Evolutionary conservation across 2,888 invertebrate species (phyloP).

Genomic region (Teleiodes luculella): DNA sequence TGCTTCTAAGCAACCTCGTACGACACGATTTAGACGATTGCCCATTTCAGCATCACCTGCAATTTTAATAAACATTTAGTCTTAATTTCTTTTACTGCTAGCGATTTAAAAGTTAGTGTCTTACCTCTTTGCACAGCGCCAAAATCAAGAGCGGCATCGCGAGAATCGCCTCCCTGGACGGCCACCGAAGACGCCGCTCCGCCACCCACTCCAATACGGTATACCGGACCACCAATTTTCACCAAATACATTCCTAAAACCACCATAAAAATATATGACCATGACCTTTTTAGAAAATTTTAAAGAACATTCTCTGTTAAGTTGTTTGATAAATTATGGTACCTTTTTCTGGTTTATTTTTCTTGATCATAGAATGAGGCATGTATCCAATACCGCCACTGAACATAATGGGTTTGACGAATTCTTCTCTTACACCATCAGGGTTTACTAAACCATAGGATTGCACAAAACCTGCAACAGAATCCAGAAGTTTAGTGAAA

Average conservation of each 20-base stretch:
- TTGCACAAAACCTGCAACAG: slow-evolving; percentile 86
- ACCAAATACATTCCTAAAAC: slow-evolving; percentile 89
- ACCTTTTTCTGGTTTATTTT: slow-evolving; percentile 87
- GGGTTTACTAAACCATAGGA: slow-evolving; percentile 89
- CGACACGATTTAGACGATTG: slow-evolving; percentile 95
- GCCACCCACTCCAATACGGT: slow-evolving; percentile 98
- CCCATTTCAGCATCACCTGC: slow-evolving; percentile 98
- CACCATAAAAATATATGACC: not conserved
- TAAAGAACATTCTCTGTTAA: slow-evolving; percentile 3
- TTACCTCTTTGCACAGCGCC: slow-evolving; percentile 95
- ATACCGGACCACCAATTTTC: slow-evolving; percentile 98
- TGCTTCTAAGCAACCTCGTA: slow-evolving; percentile 93
- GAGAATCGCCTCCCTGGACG: slow-evolving; percentile 86
- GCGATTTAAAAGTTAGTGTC: not conserved
- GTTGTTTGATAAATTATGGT: slow-evolving; percentile 11
- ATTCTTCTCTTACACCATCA: slow-evolving; percentile 87
- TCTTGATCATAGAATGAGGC: slow-evolving; percentile 88
- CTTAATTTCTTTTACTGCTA: not conserved
- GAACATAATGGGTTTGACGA: slow-evolving; percentile 99
- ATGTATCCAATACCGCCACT: slow-evolving; percentile 97
- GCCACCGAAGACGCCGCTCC: slow-evolving; percentile 98
- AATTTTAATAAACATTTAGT: slow-evolving; percentile 18
- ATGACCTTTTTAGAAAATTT: not conserved
- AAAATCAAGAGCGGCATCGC: slow-evolving; percentile 92
- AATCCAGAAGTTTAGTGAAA: slow-evolving; percentile 32